Percentiles rank a stretch among this genome's conserved stretches.
These are phyloP conservation scores for Hydrochoerus hydrochaeris DNA, from an alignment of 2,113 vertebrate genomes.

Conservation along the genomic window DNA sequence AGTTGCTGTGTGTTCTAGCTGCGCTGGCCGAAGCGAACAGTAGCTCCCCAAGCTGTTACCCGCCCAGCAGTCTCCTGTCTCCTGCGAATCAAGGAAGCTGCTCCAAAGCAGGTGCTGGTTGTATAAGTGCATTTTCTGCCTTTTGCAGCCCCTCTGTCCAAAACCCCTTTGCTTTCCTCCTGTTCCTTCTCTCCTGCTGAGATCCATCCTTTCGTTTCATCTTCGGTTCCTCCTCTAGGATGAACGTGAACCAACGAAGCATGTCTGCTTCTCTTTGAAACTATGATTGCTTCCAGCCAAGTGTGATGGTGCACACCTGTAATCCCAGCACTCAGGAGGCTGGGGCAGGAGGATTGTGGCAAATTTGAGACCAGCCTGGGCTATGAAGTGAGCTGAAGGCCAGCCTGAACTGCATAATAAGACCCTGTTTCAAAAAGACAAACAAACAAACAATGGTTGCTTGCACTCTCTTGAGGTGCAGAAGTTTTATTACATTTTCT, in stretches of 20 bases:
- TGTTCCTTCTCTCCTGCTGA: neutral
- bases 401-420: no score
- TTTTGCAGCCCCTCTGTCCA: neutral
- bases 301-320: no score
- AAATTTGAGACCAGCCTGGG: no score
- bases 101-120: neutral
- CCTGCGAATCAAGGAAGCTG: neutral
- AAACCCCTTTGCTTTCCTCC: neutral
- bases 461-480: neutral
- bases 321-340: no score
- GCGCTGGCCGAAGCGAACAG: no score
- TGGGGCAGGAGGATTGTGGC: no score
- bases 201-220: neutral
- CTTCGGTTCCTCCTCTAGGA: neutral
- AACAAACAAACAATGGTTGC: no score
- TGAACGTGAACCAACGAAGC: no score
- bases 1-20: neutral
- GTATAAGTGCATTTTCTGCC: neutral
- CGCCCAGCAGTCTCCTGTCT: neutral
- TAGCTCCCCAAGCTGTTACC: no score
- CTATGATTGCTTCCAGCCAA: neutral
- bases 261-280: slow-evolving; percentile 8
- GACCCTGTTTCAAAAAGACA: no score
- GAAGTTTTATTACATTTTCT: neutral
- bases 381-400: no score